Base-by-base conservation (phyloP, 2,888 invertebrate genomes). In the Leucophenga maculata region DNA sequence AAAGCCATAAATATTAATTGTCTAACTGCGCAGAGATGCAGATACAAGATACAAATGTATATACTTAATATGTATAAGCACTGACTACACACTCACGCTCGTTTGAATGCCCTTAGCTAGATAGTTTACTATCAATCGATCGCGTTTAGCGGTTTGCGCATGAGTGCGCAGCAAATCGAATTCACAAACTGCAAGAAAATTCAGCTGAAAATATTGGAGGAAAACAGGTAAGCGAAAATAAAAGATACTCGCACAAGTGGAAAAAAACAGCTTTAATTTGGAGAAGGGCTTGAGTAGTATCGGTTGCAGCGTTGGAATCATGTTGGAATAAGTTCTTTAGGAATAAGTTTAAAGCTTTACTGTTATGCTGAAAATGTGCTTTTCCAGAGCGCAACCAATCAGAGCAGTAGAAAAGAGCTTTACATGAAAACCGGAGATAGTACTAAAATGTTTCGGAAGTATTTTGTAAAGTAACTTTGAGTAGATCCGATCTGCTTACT, bases 1-100 rank as follows among this genome's bases (percentile, higher is more conserved):
- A 83, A 80, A 83, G 81, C 83, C 83, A 80, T 83, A 80, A 80
- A 80, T 80, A 80, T 80, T 80, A 80, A 80, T 80, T 80, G 80
- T 81, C 77, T 68, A 71, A 70, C 70, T 66, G 52, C 67, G 57
- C 26, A 16, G 48, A 62, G 69, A 46, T 13, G 32, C 72, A 55
- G 72, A 70, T 75, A 75, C 76, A 69, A n/a, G 44, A 11, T 54
- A 48, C 44, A 32, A 31, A 13, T 60, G 22, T 52, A 31, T 39
- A 39, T 39, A 11, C 39, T 39, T 39, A 39, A 50, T 50, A 18
- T 16, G 18, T 50, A 48, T 13, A 50, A 6, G 16, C 50, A 50
- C 16, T 8, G 8, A 50, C 50, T 26, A 50, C 18, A 50, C 50
- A 50, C 18, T 16, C 16, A 18, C 50, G n/a, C 46, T 13, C 20